Evolutionary conservation across 2,113 vertebrate genomes (phyloP).

Genomic region (Triplophysa dalaica): DNA sequence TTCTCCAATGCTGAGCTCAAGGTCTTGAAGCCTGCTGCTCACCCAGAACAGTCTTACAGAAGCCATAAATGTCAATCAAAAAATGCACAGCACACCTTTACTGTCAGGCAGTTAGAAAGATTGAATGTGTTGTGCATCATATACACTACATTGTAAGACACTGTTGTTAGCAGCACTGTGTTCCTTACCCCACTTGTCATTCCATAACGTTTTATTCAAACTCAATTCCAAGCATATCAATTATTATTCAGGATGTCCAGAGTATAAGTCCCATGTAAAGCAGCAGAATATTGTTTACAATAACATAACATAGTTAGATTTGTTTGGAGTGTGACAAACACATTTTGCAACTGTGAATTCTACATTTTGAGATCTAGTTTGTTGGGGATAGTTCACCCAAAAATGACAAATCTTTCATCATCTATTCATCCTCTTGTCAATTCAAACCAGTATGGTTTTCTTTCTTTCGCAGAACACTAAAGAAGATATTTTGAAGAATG

Average conservation of each 20-base stretch:
- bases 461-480: no score
- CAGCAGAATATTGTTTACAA: neutral
- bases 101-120: neutral
- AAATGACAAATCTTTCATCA: no score
- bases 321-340: no score
- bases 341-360: no score
- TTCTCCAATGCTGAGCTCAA: slow-evolving; percentile 18
- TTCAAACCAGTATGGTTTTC: no score
- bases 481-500: no score
- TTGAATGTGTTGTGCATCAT: neutral
- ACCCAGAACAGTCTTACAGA: neutral
- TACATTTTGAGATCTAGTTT: no score
- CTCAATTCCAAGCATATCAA: neutral
- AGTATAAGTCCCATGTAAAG: neutral
- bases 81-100: slow-evolving; percentile 10
- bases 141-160: no score
- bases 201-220: neutral
- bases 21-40: slow-evolving; percentile 31
- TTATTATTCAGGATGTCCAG: neutral
- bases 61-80: slow-evolving; percentile 37
- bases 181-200: neutral
- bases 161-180: neutral
- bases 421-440: no score
- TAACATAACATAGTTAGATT: no score
- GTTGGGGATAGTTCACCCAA: no score